phyloP scores from a whole-genome alignment of 2,797 vertebrate genomes.

The Dermochelys coriacea region DNA sequence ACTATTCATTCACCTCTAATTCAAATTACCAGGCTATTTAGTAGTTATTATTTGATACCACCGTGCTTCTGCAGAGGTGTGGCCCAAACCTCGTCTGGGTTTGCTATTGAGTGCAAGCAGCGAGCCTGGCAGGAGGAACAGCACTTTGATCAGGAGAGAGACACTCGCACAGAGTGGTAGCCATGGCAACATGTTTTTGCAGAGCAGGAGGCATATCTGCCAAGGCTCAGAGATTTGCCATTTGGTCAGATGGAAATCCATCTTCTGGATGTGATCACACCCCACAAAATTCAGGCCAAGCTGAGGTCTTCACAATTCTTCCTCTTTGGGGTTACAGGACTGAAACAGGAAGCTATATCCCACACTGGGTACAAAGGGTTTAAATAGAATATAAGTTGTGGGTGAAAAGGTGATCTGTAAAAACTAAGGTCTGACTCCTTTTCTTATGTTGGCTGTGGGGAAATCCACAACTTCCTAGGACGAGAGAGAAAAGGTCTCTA shows the following conservation, averaged over 20 bases:
- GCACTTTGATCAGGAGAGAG: slow-evolving; percentile 56
- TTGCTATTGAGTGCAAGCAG: slow-evolving; percentile 47
- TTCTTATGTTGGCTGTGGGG: not conserved
- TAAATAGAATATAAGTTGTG: slow-evolving; percentile 56
- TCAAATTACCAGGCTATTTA: not conserved
- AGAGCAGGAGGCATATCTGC: slow-evolving; percentile 70
- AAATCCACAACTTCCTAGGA: not conserved
- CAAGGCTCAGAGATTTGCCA: slow-evolving; percentile 71
- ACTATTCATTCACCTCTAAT: not conserved
- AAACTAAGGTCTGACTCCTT: slow-evolving; percentile 28
- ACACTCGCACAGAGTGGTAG: slow-evolving; percentile 60
- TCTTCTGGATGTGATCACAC: slow-evolving; percentile 73
- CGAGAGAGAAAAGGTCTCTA: not conserved
- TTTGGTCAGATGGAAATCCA: slow-evolving; percentile 62
- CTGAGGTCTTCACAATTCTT: slow-evolving; percentile 67
- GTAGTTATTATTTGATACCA: not conserved
- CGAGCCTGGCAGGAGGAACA: slow-evolving; percentile 51
- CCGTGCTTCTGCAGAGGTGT: not conserved
- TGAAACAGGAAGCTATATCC: slow-evolving; percentile 45
- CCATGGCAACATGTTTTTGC: slow-evolving; percentile 77
- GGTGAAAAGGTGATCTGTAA: slow-evolving; percentile 39
- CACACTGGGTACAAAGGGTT: slow-evolving; percentile 44
- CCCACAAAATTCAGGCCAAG: slow-evolving; percentile 74
- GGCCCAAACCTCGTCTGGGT: not conserved
- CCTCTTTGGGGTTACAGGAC: slow-evolving; percentile 59